Evolutionary conservation across 2,888 invertebrate species (phyloP).

Genomic region (Tetragnatha montana): DNA sequence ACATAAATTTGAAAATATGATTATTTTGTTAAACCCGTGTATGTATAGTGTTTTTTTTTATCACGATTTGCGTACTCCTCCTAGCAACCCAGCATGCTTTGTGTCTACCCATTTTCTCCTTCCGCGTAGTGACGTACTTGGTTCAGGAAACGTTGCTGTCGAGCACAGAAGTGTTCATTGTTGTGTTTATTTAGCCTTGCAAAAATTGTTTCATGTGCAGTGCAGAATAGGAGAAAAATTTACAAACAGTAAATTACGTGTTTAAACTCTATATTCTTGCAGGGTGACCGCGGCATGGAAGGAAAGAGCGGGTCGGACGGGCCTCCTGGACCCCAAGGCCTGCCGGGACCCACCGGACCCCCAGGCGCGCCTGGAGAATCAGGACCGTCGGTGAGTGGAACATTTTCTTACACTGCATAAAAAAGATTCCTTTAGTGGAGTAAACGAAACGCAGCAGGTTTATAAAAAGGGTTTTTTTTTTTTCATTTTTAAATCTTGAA

Average conservation of each 20-base stretch:
- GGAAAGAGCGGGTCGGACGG: constrained; percentile 72
- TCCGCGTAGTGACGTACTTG: too few relatives aligned
- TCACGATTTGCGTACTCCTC: too few relatives aligned
- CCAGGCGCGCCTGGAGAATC: constrained; percentile 84
- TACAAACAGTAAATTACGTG: neutral
- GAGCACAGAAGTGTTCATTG: too few relatives aligned
- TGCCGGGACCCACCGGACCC: constrained; percentile 78
- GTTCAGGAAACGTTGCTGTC: too few relatives aligned
- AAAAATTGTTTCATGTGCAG: too few relatives aligned
- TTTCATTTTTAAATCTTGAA: neutral
- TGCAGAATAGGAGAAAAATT: too few relatives aligned
- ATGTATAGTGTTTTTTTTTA: too few relatives aligned
- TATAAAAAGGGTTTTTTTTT: neutral
- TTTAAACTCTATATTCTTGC: constrained; percentile 74
- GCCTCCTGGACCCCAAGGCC: constrained; percentile 79
- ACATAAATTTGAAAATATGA: too few relatives aligned
- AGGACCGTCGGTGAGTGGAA: constrained; percentile 77
- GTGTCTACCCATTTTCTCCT: too few relatives aligned
- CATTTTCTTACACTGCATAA: neutral
- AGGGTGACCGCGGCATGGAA: constrained; percentile 71
- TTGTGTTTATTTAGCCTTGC: too few relatives aligned
- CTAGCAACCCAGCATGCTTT: too few relatives aligned
- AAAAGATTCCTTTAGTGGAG: neutral
- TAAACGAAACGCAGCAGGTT: neutral
- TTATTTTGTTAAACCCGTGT: too few relatives aligned